Percentiles rank a stretch among this genome's conserved stretches.
phyloP scores from a whole-genome alignment of 1,140 invertebrate genomes.

The Uloborus diversus region DNA sequence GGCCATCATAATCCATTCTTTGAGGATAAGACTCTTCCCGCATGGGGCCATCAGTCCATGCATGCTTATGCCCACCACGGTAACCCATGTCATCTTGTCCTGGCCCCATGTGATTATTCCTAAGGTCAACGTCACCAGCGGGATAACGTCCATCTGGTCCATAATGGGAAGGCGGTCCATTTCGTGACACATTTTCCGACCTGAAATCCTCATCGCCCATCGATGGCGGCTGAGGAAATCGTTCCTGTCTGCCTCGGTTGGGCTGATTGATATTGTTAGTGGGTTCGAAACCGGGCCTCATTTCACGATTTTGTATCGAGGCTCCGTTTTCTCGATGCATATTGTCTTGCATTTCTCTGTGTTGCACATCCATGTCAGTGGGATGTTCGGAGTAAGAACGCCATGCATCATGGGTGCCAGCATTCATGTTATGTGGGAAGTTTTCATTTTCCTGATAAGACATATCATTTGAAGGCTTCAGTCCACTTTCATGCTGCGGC shows the following conservation, averaged over 20 bases:
- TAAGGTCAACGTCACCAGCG: constrained; percentile 8
- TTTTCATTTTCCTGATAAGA: constrained; percentile 30
- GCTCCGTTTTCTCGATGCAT: background rate
- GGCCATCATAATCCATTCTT: constrained; percentile 10
- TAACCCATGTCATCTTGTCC: background rate
- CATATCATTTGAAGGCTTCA: background rate
- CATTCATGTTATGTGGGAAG: constrained; percentile 8
- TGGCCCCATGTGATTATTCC: constrained; percentile 15
- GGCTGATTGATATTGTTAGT: background rate
- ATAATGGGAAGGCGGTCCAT: constrained; percentile 3
- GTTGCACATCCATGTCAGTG: background rate
- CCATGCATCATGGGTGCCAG: background rate
- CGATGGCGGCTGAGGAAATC: background rate
- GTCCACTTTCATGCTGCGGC: background rate
- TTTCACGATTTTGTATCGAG: background rate
- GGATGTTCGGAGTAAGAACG: background rate
- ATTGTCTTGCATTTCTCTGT: too few species aligned
- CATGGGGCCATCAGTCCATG: constrained; percentile 20
- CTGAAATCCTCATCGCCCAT: constrained; percentile 8
- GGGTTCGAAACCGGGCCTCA: constrained; percentile 6
- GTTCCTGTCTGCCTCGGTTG: background rate
- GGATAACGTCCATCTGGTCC: background rate
- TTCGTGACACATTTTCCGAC: constrained; percentile 7
- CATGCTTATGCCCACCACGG: constrained; percentile 8
- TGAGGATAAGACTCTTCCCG: constrained; percentile 12